Base-by-base conservation (phyloP, 2,888 invertebrate genomes). In the Latrodectus hesperus region DNA sequence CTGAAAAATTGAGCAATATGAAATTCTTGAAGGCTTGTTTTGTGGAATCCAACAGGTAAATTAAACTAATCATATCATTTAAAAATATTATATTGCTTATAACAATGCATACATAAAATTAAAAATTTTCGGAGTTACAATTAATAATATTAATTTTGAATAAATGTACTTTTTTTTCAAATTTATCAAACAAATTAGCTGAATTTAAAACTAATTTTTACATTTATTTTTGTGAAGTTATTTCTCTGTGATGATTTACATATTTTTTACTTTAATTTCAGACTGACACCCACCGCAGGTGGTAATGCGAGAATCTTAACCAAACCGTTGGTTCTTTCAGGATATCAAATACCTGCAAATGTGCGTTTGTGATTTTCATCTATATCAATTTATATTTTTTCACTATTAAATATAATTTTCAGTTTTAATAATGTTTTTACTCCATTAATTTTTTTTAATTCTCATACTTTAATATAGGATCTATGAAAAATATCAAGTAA, bases 271-370 rank as follows among this genome's bases (percentile, higher is more conserved):
- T 11, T 79, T 88, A 6, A 38, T 38, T 38, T 64, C 65, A 92
- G 94, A 79, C 91, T 93, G 84, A 92, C 92, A 77, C 93, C 94
- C 0, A 92, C 93, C 65, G 92, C 93, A 2, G 91, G 92, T 2
- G 93, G 93, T 72, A 92, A 92, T 70, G 92, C 92, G 3, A 91
- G 94, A 84, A 91, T 93, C 49, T 91, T 93, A 16, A 91, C 92
- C 53, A 91, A 91, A 53, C 92, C 93, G 86, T 89, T 93, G 14
- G 91, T 92, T 0, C 91, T 94, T 67, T 92, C 93, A 10, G 93
- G 93, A 10, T 94, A 92, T 89, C 90, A 91, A 64, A 91, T 94
- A 49, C 93, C 93, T 11, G 92, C 92, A 17, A 93, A 93, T 88
- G 93, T 93, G n/a, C 6, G 60, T 55, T 14, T 10, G n/a, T 10